These are phyloP conservation scores for Riptortus pedestris DNA, from an alignment of 1,140 invertebrate species.

Conservation along the genomic window DNA sequence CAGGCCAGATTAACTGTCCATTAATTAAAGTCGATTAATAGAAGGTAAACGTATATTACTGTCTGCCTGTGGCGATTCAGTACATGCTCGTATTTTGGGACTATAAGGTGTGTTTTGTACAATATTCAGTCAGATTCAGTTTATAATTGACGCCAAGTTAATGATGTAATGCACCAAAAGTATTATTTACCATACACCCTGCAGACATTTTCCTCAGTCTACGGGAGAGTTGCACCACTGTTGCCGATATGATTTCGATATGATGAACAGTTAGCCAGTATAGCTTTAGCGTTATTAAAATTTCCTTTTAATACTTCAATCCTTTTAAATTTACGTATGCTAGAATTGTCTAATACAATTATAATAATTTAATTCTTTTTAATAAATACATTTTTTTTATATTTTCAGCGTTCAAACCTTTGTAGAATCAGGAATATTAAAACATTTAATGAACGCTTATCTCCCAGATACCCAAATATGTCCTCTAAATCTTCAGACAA, in stretches of 20 bases:
- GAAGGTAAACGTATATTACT: no score
- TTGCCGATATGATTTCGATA: not conserved
- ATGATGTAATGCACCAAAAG: no score
- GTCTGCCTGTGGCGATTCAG: no score
- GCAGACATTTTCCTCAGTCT: not conserved
- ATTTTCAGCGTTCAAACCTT: slow-evolving; percentile 53
- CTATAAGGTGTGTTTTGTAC: no score
- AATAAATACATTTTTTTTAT: slow-evolving; percentile 31
- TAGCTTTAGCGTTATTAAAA: not conserved
- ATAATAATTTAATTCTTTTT: not conserved
- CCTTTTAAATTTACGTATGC: not conserved
- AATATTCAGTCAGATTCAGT: no score
- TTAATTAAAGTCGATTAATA: no score
- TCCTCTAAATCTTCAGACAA: slow-evolving; percentile 64
- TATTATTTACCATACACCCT: no score
- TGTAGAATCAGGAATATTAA: slow-evolving; percentile 60
- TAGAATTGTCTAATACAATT: not conserved
- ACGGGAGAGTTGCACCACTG: not conserved
- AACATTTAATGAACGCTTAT: slow-evolving; percentile 46
- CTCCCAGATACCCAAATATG: slow-evolving; percentile 63
- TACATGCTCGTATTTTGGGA: no score
- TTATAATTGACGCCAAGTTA: no score
- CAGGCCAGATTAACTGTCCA: no score
- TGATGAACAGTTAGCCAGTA: not conserved
- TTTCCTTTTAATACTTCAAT: not conserved